These are phyloP conservation scores for Biston stratarius DNA, from an alignment of 2,888 invertebrate species.

Conservation along the genomic window DNA sequence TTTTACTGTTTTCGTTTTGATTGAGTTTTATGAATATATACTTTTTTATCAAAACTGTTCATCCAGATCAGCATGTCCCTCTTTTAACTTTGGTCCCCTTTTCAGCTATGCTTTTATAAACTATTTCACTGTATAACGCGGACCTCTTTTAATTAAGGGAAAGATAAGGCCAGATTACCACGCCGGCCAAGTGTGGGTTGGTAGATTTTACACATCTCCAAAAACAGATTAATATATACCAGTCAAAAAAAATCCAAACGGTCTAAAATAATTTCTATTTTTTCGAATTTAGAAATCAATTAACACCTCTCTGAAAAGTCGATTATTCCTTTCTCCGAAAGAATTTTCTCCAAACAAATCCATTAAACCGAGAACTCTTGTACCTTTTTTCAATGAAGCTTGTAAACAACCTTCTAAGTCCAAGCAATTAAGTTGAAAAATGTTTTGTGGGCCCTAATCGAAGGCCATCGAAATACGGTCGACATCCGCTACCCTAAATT, in stretches of 20 bases:
- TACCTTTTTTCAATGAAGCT: slow-evolving; percentile 29
- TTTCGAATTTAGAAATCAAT: slow-evolving; percentile 11
- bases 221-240: too few relatives aligned
- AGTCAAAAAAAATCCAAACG: too few relatives aligned
- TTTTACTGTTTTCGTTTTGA: not conserved
- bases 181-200: too few relatives aligned
- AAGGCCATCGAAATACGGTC: slow-evolving; percentile 50
- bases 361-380: slow-evolving; percentile 17
- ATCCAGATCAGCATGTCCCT: too few relatives aligned
- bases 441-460: slow-evolving; percentile 59
- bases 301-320: slow-evolving; percentile 14
- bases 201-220: too few relatives aligned
- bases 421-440: slow-evolving; percentile 66
- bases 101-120: too few relatives aligned
- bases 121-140: too few relatives aligned
- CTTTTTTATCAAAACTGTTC: too few relatives aligned
- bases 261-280: too few relatives aligned
- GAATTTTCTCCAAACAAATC: slow-evolving; percentile 15
- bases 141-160: too few relatives aligned
- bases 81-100: too few relatives aligned
- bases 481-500: slow-evolving; percentile 35
- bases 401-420: slow-evolving; percentile 52
- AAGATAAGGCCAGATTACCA: too few relatives aligned
- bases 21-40: not conserved
- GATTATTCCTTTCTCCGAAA: slow-evolving; percentile 6